A percentile compares a stretch with the other conserved stretches of the same genome.
These are phyloP conservation scores for Tragopan temminckii DNA, from an alignment of 2,797 vertebrate species.

Conservation along the genomic window DNA sequence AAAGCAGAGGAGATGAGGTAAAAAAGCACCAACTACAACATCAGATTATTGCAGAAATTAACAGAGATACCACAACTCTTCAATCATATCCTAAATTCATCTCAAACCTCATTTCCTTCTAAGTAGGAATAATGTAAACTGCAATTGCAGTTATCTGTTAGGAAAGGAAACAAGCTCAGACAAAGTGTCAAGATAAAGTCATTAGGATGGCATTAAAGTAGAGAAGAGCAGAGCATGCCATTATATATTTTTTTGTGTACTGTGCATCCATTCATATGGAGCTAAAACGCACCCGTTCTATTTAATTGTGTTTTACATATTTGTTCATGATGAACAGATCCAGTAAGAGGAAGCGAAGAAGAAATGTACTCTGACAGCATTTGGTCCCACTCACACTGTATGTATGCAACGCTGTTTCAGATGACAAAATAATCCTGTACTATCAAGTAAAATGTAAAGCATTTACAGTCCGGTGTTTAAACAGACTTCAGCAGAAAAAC, in stretches of 20 bases:
- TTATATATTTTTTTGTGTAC: background rate
- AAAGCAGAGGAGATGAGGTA: background rate
- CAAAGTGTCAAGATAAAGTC: background rate
- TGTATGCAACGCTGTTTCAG: background rate
- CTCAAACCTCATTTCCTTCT: background rate
- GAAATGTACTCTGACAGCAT: background rate
- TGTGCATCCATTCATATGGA: fast-evolving
- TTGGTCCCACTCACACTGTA: background rate
- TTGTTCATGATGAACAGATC: background rate
- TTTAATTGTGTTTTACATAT: background rate
- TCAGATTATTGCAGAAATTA: background rate
- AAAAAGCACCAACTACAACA: background rate
- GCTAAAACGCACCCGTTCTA: background rate
- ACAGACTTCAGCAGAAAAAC: background rate
- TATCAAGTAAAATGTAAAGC: background rate
- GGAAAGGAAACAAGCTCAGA: constrained; percentile 15
- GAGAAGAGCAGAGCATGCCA: background rate
- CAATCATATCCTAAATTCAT: background rate
- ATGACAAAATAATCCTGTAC: background rate
- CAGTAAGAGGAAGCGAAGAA: background rate
- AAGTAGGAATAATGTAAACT: background rate
- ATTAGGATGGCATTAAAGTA: background rate
- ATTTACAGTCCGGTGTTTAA: background rate
- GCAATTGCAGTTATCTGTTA: background rate
- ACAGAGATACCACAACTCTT: background rate